These are phyloP conservation scores for Palythoa caribaeorum DNA, from an alignment of 92 coral and sea anemone genomes.

Conservation along the genomic window DNA sequence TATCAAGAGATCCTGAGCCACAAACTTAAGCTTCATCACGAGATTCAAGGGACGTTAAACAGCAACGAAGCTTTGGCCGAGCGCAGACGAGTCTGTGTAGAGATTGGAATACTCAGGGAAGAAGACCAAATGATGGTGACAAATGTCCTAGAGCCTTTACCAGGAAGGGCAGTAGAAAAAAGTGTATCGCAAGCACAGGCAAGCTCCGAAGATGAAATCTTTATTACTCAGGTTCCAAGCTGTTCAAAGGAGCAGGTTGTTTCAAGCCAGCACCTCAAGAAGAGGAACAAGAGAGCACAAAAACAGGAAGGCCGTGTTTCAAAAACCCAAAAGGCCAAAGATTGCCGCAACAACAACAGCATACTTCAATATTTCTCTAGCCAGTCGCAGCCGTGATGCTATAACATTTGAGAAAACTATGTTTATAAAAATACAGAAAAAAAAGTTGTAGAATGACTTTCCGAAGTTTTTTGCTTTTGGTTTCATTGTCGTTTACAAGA, in stretches of 20 bases:
- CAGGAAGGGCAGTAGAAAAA: conserved; percentile 20
- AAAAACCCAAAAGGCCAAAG: conserved; percentile 20
- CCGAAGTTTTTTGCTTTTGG: conserved; percentile 20
- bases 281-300: conserved; percentile 23
- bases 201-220: conserved; percentile 28
- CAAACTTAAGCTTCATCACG: conserved; percentile 28
- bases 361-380: conserved; percentile 2
- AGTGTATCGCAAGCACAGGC: conserved; percentile 24
- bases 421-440: conserved; percentile 22
- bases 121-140: conserved; percentile 31
- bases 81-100: conserved; percentile 11
- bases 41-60: conserved; percentile 23
- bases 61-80: conserved; percentile 38
- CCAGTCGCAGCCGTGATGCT: conserved; percentile 16
- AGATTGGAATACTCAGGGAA: conserved; percentile 13
- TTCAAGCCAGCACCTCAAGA: conserved; percentile 1
- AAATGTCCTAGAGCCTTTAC: conserved; percentile 23
- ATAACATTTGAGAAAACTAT: conserved; percentile 17
- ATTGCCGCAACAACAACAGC: conserved; percentile 26
- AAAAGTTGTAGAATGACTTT: conserved; percentile 17
- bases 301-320: conserved; percentile 18
- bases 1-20: conserved; percentile 24
- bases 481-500: conserved; percentile 22
- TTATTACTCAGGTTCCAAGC: conserved; percentile 19
- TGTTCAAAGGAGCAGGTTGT: conserved; percentile 11